phyloP scores from a whole-genome alignment of 2,888 invertebrate species.

The Dasysyrphus tricinctus region DNA sequence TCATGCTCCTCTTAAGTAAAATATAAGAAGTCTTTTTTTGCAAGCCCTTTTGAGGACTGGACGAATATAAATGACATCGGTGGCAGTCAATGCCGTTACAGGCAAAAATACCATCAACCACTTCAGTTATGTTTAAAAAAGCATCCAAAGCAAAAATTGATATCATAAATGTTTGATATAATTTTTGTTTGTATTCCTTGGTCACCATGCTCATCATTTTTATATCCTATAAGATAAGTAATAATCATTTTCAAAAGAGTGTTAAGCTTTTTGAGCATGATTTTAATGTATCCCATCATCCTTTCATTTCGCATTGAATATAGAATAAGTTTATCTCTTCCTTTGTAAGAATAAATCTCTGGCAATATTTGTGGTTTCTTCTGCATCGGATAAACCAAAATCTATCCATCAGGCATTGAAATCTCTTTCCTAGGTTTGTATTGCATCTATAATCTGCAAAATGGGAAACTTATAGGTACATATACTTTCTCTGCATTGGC shows the following conservation, averaged over 20 bases:
- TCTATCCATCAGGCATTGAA: not conserved
- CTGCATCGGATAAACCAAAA: slow-evolving; percentile 5
- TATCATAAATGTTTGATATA: too few relatives aligned
- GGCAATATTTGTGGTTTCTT: not conserved
- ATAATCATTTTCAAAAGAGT: not conserved
- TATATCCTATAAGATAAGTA: not conserved
- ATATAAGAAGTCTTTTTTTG: too few relatives aligned
- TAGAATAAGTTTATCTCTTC: not conserved
- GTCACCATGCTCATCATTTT: not conserved
- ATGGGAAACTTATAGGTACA: not conserved
- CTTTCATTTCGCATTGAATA: not conserved
- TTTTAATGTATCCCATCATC: slow-evolving; percentile 1
- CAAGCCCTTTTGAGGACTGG: too few relatives aligned
- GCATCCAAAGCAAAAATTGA: too few relatives aligned
- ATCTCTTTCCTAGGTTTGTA: not conserved
- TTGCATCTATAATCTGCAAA: slow-evolving; percentile 39
- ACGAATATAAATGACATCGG: too few relatives aligned
- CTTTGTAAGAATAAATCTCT: slow-evolving; percentile 9
- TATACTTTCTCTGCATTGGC: slow-evolving; percentile 63
- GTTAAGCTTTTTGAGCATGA: not conserved
- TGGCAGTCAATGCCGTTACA: too few relatives aligned
- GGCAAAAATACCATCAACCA: too few relatives aligned
- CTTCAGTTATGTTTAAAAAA: too few relatives aligned
- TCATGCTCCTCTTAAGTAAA: too few relatives aligned
- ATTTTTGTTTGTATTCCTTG: too few relatives aligned